A percentile compares a stretch with the other conserved stretches of the same genome.
These are phyloP conservation scores for Melinaea menophilus DNA, from an alignment of 2,888 invertebrate genomes.

Conservation along the genomic window DNA sequence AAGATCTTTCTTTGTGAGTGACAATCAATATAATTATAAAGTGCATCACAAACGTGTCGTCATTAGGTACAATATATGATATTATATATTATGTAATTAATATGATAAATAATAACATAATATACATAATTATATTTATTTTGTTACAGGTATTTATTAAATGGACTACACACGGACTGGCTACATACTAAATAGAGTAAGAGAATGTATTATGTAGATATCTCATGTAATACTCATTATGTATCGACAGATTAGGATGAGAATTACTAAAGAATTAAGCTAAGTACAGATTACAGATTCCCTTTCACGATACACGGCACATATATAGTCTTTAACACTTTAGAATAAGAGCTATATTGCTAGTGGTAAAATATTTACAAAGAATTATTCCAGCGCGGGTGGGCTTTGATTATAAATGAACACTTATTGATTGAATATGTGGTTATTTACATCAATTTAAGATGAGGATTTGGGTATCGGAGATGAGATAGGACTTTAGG, in stretches of 20 bases:
- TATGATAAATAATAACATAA: too few species aligned
- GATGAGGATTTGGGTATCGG: too few species aligned
- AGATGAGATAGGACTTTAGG: too few species aligned
- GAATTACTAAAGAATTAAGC: slow-evolving; percentile 21
- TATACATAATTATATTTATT: too few species aligned
- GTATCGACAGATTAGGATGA: slow-evolving; percentile 4
- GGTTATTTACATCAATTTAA: too few species aligned
- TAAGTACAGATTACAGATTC: slow-evolving; percentile 25
- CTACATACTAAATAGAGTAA: neutral
- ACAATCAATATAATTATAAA: too few species aligned
- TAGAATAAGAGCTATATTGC: slow-evolving; percentile 1
- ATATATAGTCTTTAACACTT: slow-evolving; percentile 6
- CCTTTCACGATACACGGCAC: slow-evolving; percentile 16
- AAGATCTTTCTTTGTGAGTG: too few species aligned
- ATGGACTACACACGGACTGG: too few species aligned
- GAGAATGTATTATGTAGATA: neutral
- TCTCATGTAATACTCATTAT: neutral
- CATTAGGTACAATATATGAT: too few species aligned
- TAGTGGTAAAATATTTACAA: neutral
- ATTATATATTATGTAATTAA: too few species aligned
- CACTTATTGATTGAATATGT: neutral
- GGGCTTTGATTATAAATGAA: slow-evolving; percentile 8
- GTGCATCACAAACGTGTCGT: too few species aligned
- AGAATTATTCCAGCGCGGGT: neutral
- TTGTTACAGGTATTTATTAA: neutral